Evolutionary conservation across 2,113 vertebrate genomes (phyloP).

Genomic region (Epinephelus moara): DNA sequence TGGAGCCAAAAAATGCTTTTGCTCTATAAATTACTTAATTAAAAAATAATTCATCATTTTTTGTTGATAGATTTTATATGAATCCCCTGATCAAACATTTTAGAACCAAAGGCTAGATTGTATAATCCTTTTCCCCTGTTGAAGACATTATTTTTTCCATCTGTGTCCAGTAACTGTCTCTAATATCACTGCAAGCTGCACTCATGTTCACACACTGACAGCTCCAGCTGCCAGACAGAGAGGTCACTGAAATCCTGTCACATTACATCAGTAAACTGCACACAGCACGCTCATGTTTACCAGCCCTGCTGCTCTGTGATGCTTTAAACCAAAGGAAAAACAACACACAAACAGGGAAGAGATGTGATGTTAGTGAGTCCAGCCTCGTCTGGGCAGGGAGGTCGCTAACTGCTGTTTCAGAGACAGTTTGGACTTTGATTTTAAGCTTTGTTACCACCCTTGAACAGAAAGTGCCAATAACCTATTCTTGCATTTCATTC

Average conservation of each 20-base stretch:
- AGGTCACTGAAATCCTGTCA: constrained; percentile 41
- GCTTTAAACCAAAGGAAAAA: constrained; percentile 10
- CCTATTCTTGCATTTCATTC: neutral
- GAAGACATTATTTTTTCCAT: neutral
- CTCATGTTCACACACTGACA: neutral
- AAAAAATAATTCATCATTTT: neutral
- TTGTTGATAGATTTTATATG: neutral
- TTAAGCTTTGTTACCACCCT: neutral
- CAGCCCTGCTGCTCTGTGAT: constrained; percentile 9
- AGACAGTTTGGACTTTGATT: constrained; percentile 5
- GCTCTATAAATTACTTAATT: too few relatives aligned
- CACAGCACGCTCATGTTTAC: constrained; percentile 10
- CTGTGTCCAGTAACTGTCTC: neutral
- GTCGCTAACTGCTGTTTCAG: neutral
- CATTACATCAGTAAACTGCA: constrained; percentile 36
- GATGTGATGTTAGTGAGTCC: neutral
- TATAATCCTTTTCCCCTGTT: neutral
- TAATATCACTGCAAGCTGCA: neutral
- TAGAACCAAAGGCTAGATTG: neutral
- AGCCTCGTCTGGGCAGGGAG: neutral
- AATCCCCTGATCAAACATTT: neutral
- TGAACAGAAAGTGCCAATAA: constrained; percentile 25
- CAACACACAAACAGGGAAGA: constrained; percentile 7
- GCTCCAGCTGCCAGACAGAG: constrained; percentile 31
- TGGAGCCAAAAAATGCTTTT: too few relatives aligned